A percentile compares a stretch with the other conserved stretches of the same genome.
Conservation (phyloP, 2,888 invertebrate genomes). For the Pristionchus maxplancki region DNA sequence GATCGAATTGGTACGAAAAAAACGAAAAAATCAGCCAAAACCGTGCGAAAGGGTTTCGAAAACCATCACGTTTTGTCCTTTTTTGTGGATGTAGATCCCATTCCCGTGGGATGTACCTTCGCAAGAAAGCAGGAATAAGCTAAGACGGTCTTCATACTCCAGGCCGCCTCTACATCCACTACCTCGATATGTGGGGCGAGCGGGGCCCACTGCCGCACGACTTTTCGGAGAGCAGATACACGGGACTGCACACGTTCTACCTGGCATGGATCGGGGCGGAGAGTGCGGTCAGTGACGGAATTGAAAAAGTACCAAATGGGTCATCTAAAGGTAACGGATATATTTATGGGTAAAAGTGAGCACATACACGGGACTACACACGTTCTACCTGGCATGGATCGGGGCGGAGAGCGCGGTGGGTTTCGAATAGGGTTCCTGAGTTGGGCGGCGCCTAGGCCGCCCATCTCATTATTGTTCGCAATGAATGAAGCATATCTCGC, state of each 20-base stretch:
- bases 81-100: too few relatives aligned
- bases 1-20: not conserved
- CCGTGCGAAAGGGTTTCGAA: too few relatives aligned
- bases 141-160: not conserved
- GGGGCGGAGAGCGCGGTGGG: not conserved
- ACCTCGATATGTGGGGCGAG: not conserved
- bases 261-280: not conserved
- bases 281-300: not conserved
- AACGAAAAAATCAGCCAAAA: not conserved
- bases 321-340: too few relatives aligned
- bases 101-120: too few relatives aligned
- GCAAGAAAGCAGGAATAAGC: too few relatives aligned
- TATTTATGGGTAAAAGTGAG: too few relatives aligned
- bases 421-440: too few relatives aligned
- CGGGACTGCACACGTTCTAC: not conserved
- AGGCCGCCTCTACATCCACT: not conserved
- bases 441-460: too few relatives aligned
- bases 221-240: not conserved
- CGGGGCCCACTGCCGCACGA: not conserved
- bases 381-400: not conserved
- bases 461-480: too few relatives aligned
- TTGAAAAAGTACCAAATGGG: too few relatives aligned
- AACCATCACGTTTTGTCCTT: too few relatives aligned
- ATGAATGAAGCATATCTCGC: too few relatives aligned
- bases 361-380: not conserved